Evolutionary conservation across 2,888 invertebrate species (phyloP).

Genomic region (Thymelicus acteon): DNA sequence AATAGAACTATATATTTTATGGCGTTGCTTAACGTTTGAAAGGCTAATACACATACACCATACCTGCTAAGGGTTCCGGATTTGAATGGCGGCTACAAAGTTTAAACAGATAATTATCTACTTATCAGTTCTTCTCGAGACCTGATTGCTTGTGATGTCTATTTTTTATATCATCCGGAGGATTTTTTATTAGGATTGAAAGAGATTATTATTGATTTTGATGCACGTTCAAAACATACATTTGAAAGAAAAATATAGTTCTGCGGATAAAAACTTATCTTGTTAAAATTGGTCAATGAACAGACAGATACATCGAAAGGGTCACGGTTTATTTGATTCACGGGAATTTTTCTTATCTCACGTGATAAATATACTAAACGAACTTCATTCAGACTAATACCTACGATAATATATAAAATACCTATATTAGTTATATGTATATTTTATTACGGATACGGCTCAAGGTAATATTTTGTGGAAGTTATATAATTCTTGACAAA

Average conservation of each 20-base stretch:
- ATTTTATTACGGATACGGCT: neutral
- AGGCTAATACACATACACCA: no score
- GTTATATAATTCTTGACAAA: neutral
- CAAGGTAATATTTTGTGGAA: neutral
- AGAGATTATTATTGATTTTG: no score
- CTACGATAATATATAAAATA: neutral
- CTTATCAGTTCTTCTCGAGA: no score
- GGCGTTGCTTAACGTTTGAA: no score
- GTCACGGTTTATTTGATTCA: neutral
- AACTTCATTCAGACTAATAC: neutral
- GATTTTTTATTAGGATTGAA: no score
- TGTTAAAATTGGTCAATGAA: slow-evolving; percentile 1
- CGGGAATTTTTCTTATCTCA: neutral
- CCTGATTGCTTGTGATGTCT: no score
- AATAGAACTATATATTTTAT: no score
- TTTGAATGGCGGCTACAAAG: no score
- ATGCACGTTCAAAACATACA: no score
- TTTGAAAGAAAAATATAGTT: neutral
- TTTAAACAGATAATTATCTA: no score
- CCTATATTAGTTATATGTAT: neutral
- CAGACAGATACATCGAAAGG: neutral
- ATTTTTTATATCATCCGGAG: no score
- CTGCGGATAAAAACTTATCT: neutral
- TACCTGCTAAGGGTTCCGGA: no score
- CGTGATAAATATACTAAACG: slow-evolving; percentile 2